Base-by-base conservation (phyloP, 2,113 vertebrate species). In the Arothron firmamentum region DNA sequence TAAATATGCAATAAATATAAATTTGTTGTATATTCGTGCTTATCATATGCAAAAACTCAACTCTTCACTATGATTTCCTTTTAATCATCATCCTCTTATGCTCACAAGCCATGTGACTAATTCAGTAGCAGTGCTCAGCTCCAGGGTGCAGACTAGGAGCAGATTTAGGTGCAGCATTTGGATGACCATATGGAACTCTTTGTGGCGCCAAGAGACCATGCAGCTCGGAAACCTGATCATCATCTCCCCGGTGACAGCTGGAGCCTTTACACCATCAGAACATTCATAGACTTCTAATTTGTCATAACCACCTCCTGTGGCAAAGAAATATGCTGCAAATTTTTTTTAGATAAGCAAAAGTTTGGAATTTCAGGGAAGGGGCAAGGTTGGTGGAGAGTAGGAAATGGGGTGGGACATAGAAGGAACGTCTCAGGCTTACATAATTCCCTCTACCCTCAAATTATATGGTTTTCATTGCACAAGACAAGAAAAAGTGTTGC, bases 271-370 rank as follows among this genome's bases (percentile, higher is more conserved):
- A 96, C 94, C 94, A 95, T 95, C 94, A 93, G 93, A 97, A 94
- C 95, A 96, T 95, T 94, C 94, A 94, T 93, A 95, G 94, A 94
- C 95, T 98, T 96, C 94, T 98, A 98, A 98, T 99, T 98, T 97
- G 95, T 99, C 97, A 98, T 96, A 96, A 95, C 94, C 94, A 96
- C 96, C 96, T 98, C 97, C 95, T 94, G 94, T 96, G 95, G 96
- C 93, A 98, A 91, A 89, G 90, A 98, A 99, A 98, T 95, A 97
- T 98, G 96, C 93, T 92, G 91, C 91, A 87, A 85, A 93, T 83
- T 92, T 96, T 93, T 84, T 92, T 96, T 93, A 95, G 88, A 87
- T 91, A 87, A 85, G 82, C 87, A 85, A 85, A 86, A n/a, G 82
- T 86, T 87, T 87, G 82, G 83, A 85, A 88, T 92, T 82, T 83